Evolutionary conservation across 2,113 vertebrate species (phyloP), one percentile per base, ranked within the genome.

Genomic region (Phrynocephalus versicolor): DNA sequence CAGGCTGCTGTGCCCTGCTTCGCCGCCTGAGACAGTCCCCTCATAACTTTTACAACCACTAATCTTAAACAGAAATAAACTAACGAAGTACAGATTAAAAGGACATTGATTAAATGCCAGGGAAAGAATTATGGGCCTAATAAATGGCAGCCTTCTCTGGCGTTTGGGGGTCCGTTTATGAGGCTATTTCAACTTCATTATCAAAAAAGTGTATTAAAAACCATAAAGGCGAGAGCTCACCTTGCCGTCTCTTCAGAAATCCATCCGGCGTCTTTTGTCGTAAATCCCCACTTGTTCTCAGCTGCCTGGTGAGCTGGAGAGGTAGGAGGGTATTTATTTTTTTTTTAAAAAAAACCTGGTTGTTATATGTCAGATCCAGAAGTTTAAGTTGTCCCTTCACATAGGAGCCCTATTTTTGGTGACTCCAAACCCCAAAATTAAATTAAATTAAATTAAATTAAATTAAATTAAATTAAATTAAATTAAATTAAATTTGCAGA

Each of bases 171-270:
- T 89, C 85, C 91, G 93, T 94, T 88, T 81, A 94, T 0, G 93
- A 93, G 90, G 90, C 93, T 89, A 88, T 94, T 94, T 93, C 90
- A 89, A 91, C 88, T 89, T 90, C 71, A 65, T 91, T 93, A 92
- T 90, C 92, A 75, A 93, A 91, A n/a, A 93, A 91, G 94, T 93
- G 93, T 88, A 94, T 92, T 90, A 93, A 90, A 86, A 91, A 81
- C 83, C 76, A 78, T 93, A 89, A 94, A 93, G 91, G 92, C 86
- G 79, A 65, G 60, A 57, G 0, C 8, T 86, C 79, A 60, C 84
- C 79, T 86, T 85, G 35, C 80, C 82, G 88, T 81, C 88, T 83
- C 84, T 57, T 3, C 79, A 57, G 90, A 86, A 87, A 81, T 69
- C 73, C 90, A 0, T 0, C 88, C 90, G 82, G 83, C 60, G 51